Conservation (phyloP, 2,888 invertebrate genomes). For the Tupiocoris notatus region DNA sequence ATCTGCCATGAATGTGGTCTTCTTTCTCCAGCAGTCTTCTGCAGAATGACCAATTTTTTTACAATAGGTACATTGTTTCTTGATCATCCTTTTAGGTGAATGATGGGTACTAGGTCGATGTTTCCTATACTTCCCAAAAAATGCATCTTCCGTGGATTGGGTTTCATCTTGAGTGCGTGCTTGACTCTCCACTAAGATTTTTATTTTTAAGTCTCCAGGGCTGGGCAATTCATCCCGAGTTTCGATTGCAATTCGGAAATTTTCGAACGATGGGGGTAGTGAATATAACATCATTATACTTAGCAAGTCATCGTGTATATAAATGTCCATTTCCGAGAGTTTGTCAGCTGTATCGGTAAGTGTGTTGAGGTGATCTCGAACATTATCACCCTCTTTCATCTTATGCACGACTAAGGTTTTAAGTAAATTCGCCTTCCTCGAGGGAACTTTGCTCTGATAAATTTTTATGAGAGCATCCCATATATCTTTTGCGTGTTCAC, state of each 20-base stretch:
- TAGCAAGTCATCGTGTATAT: neutral
- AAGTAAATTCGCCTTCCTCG: too few relatives aligned
- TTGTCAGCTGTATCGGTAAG: constrained; percentile 4
- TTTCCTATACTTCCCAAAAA: neutral
- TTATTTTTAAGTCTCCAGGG: neutral
- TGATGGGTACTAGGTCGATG: too few relatives aligned
- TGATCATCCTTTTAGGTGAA: too few relatives aligned
- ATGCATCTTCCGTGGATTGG: neutral
- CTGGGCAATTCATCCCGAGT: neutral
- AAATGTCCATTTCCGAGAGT: neutral
- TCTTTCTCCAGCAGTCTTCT: too few relatives aligned
- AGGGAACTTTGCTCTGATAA: neutral
- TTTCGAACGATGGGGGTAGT: neutral
- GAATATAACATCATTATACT: neutral
- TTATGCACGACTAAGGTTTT: neutral
- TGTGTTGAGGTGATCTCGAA: neutral
- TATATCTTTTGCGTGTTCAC: neutral
- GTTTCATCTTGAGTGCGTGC: neutral
- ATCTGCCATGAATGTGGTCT: too few relatives aligned
- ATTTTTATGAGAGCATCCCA: neutral
- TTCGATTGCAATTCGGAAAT: constrained; percentile 7
- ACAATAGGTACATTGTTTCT: too few relatives aligned
- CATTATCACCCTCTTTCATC: neutral
- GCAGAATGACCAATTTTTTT: too few relatives aligned
- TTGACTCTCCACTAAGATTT: neutral